Evolutionary conservation across 2,888 invertebrate genomes (phyloP), one percentile per base, ranked within the genome.

Genomic region (Morpho helenor): DNA sequence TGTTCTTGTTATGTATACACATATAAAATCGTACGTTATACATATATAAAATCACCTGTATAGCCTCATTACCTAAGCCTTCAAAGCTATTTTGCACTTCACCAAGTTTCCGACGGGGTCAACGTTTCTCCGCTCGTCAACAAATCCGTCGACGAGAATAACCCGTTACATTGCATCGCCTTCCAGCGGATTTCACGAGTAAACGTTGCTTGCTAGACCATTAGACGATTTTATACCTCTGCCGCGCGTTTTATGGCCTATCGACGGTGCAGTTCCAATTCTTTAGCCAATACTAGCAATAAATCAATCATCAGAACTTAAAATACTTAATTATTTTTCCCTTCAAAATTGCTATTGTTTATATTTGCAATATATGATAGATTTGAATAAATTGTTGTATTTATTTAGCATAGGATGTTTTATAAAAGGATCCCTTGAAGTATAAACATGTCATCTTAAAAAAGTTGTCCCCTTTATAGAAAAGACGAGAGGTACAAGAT

Each of bases 101-200:
- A 75, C 72, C 71, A 72, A 71, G 76, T 78, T 83, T 84, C 76
- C 71, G 71, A 63, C 77, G 87, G 84, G 89, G 88, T 88, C 89
- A 88, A 88, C 85, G 87, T 74, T 82, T 86, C 84, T 80, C 80
- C 76, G 69, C 78, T 79, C 87, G 87, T 88, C 87, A 87, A 89
- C 88, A 87, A 87, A 87, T 85, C 87, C 82, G 79, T 85, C 80
- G 88, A 79, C 88, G 77, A 89, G 88, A 89, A 89, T 89, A 89
- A 88, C 88, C 86, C 86, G 89, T 87, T 87, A 84, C 84, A 78
- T 82, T 80, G 82, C 87, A 82, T 77, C 81, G 78, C 73, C 80
- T 81, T 83, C 84, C 82, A 86, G 79, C 73, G 79, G 80, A 76
- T 84, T 84, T 85, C 84, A 80, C 85, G 78, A 79, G 73, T 70